A percentile compares a stretch with the other conserved stretches of the same genome.
Conservation (phyloP, 2,797 vertebrate species). For the Amblyopsis hoosieri region DNA sequence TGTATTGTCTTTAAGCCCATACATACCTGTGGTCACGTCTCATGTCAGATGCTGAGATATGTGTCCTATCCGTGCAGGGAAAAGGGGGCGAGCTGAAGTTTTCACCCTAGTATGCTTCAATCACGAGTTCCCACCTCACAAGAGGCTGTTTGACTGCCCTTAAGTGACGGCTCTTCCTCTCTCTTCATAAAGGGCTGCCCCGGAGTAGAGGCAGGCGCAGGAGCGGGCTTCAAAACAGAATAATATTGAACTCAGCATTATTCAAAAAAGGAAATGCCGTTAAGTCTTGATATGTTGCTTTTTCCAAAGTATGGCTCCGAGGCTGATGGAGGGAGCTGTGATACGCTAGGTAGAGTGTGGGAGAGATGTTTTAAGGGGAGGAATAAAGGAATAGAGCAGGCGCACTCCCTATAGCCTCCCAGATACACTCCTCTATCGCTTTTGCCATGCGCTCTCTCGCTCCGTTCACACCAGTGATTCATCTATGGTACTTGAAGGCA, state of each 20-base stretch:
- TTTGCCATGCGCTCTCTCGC: conserved; percentile 54
- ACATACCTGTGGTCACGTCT: conserved; percentile 34
- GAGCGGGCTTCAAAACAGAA: conserved; percentile 79
- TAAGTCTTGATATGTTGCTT: conserved; percentile 78
- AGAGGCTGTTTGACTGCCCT: conserved; percentile 75
- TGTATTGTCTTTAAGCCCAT: conserved; percentile 52
- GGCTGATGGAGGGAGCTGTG: conserved; percentile 66
- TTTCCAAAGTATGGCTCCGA: conserved; percentile 61
- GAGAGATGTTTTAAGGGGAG: conserved; percentile 51
- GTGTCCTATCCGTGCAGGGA: conserved; percentile 9
- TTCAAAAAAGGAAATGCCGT: conserved; percentile 76
- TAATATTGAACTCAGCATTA: conserved; percentile 86
- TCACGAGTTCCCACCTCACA: conserved; percentile 53
- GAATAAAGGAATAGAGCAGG: conserved; percentile 59
- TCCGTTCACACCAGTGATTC: conserved; percentile 60
- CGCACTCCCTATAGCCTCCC: conserved; percentile 63
- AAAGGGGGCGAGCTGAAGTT: conserved; percentile 33
- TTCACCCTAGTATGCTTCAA: conserved; percentile 52
- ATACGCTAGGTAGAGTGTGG: conserved; percentile 46
- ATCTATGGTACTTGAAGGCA: conserved; percentile 77
- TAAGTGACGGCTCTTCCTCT: conserved; percentile 63
- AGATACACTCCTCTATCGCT: conserved; percentile 68
- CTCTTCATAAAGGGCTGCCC: conserved; percentile 62
- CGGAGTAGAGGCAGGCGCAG: conserved; percentile 58
- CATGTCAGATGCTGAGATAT: conserved; percentile 48